Base-by-base conservation (phyloP, 1,140 invertebrate species). In the Drosophila cardini region DNA sequence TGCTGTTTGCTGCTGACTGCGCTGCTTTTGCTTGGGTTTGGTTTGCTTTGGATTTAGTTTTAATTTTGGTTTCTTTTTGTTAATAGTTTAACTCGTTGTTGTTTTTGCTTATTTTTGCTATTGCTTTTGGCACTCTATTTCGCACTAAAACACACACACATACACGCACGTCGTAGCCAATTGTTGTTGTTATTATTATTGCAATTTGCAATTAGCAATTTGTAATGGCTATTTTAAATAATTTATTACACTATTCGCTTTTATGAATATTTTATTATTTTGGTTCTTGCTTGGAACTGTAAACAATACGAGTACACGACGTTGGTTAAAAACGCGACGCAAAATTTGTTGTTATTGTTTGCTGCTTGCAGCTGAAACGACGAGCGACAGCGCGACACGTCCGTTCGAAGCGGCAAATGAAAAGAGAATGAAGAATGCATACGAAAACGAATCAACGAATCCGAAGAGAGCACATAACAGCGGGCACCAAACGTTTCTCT, bases 331-430 rank as follows among this genome's bases (percentile, higher is more conserved):
- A 73, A 55, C 32, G 58, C 70, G 55, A 75, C 74, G 74, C 43
- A 57, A 68, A 72, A n/a, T 21, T 43, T 42, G 36, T 65, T 63
- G 36, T 69, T 73, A 32, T 71, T 72, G 53, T 62, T 62, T 58
- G 68, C 48, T 62, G 75, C 13, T 40, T 58, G 55, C 61, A 46
- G 50, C 38, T 56, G 11, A 48, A 56, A 61, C 40, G 58, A n/a
- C 36, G 52, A 68, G 70, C 74, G 70, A 58, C 71, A 77, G 52
- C 63, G 58, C 64, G 63, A 67, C 74, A 76, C 74, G 75, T 77
- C 75, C 57, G 75, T 62, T 58, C 71, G 58, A 50, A 68, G 34
- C 75, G 64, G 71, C 63, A 69, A 69, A 67, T 62, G 75, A 74
- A 74, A 69, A 69, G 71, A 73, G 71, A 77, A 74, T 77, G 71